Evolutionary conservation across 53 echinoderm and acorn worm genomes (phyloP).

Genomic region (Actinopyga echinites): DNA sequence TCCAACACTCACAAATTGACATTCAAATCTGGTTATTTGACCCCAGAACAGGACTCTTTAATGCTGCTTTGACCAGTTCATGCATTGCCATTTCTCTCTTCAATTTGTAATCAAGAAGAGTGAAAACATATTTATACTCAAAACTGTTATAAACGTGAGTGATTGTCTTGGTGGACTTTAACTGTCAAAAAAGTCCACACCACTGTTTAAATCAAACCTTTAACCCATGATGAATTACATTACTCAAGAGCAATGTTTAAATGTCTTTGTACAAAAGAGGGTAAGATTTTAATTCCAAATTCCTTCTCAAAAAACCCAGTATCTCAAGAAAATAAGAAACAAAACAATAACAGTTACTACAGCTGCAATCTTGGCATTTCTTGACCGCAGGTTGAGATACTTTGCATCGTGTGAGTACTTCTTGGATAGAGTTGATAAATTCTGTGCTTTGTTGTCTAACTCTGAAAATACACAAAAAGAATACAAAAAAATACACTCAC

Average conservation of each 20-base stretch:
- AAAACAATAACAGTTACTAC: slow-evolving; percentile 65
- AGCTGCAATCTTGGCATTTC: slow-evolving; percentile 98
- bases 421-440: slow-evolving; percentile 83
- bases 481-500: neutral
- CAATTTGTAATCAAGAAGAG: too few species aligned
- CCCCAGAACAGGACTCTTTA: too few species aligned
- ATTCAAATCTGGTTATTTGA: too few species aligned
- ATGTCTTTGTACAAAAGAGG: neutral
- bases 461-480: slow-evolving; percentile 42
- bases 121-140: too few species aligned
- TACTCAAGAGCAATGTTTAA: neutral
- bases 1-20: too few species aligned
- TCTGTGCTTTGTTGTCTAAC: slow-evolving; percentile 89
- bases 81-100: too few species aligned
- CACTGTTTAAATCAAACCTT: too few species aligned
- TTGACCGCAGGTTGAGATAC: slow-evolving; percentile 86
- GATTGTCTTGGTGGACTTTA: too few species aligned
- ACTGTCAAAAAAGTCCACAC: too few species aligned
- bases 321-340: slow-evolving; percentile 79
- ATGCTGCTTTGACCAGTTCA: too few species aligned
- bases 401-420: slow-evolving; percentile 96
- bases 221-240: too few species aligned
- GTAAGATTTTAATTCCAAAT: neutral
- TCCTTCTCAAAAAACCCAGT: slow-evolving; percentile 71
- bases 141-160: too few species aligned